phyloP scores from a whole-genome alignment of 2,797 vertebrate species.

The Mormyrus proboscirostris region DNA sequence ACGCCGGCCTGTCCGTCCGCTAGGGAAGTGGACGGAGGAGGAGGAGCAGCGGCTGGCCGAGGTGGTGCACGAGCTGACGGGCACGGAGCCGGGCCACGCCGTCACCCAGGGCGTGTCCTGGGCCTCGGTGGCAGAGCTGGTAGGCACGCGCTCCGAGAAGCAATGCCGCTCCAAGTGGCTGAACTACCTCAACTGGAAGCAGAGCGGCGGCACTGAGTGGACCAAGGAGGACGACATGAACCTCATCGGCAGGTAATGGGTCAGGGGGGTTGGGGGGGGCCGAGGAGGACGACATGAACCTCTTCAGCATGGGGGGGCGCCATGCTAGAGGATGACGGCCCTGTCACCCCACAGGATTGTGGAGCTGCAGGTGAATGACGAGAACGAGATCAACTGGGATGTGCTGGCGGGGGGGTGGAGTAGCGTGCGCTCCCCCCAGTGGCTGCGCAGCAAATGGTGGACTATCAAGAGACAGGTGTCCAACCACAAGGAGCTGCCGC shows the following conservation, averaged over 20 bases:
- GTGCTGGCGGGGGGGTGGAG: slow-evolving; percentile 92
- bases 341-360: slow-evolving; percentile 69
- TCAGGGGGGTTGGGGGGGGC: slow-evolving; percentile 47
- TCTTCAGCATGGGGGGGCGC: slow-evolving; percentile 54
- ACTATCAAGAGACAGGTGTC: slow-evolving; percentile 96
- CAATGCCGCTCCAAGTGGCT: slow-evolving; percentile 98
- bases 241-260: slow-evolving; percentile 71
- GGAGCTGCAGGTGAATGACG: slow-evolving; percentile 82
- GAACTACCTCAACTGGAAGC: slow-evolving; percentile 99
- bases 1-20: background rate
- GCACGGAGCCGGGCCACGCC: slow-evolving; percentile 82
- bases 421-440: slow-evolving; percentile 94
- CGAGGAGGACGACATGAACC: slow-evolving; percentile 91
- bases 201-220: slow-evolving; percentile 96
- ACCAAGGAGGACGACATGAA: slow-evolving; percentile 95
- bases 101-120: slow-evolving; percentile 96
- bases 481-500: slow-evolving; percentile 96
- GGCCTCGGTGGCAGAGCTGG: slow-evolving; percentile 88
- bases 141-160: slow-evolving; percentile 92
- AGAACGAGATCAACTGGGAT: slow-evolving; percentile 96
- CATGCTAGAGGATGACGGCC: background rate
- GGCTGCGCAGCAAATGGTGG: slow-evolving; percentile 99
- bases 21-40: slow-evolving; percentile 98
- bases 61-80: slow-evolving; percentile 92
- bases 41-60: slow-evolving; percentile 87